Evolutionary conservation across 2,888 invertebrate genomes (phyloP), one percentile per base, ranked within the genome.

Genomic region (Luperina testacea): DNA sequence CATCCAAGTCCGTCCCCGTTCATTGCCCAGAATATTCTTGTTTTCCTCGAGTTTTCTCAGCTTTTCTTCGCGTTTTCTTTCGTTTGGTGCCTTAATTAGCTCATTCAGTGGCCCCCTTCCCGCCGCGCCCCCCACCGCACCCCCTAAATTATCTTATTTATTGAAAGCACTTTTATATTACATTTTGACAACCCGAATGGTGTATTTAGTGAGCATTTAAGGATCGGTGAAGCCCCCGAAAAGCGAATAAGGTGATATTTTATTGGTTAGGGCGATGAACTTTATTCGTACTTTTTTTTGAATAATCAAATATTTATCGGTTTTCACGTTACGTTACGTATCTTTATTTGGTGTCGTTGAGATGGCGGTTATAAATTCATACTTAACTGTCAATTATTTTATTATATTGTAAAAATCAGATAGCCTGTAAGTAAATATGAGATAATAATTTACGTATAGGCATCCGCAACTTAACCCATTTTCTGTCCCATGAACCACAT

Each of bases 41-140:
- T 96, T 96, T 96, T 96, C 95, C 92, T 91, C 87, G 93, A 96
- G 95, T 96, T 96, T 96, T 96, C 96, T 94, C 92, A 90, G 94
- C 96, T 96, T 96, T 96, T 96, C 96, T 96, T 94, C 92, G 93
- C 95, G 94, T 95, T 96, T 96, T 96, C 96, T 96, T 97, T 96
- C 95, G 95, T 95, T 94, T 93, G 94, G 91, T 91, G 93, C 92
- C 96, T 95, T 97, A 97, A 97, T 97, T 97, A 97, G 96, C 96
- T 96, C 96, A 97, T 97, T 97, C 96, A 96, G 92, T 88, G 91
- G 87, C 91, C 90, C 90, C 91, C 90, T 90, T 90, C 88, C 84
- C 86, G 85, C 89, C 90, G 87, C 89, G 82, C 84, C 82, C 84
- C 84, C 83, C 90, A 83, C 87, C 89, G 83, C 86, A 85, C 86